phyloP scores from a whole-genome alignment of 2,888 invertebrate genomes.

The Eilema griseolum region DNA sequence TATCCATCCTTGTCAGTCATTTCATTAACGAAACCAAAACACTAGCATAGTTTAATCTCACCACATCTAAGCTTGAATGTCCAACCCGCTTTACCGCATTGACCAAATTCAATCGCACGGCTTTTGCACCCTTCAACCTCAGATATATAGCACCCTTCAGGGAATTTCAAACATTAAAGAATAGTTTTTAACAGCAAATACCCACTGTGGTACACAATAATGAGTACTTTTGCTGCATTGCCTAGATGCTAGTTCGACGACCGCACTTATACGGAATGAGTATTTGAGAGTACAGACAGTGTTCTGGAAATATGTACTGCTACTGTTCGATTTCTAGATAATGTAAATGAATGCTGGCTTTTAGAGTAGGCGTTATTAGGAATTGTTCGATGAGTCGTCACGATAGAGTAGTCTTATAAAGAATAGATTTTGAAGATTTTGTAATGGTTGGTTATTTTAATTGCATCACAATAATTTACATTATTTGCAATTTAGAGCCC shows the following conservation, averaged over 20 bases:
- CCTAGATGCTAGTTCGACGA: no score
- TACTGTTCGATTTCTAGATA: conserved; percentile 25
- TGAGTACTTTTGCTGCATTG: conserved; percentile 57
- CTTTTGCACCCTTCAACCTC: conserved; percentile 66
- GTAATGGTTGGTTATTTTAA: no score
- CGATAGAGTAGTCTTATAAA: neutral
- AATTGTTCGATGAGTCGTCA: neutral
- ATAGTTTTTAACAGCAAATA: conserved; percentile 66
- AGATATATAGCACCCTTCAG: conserved; percentile 63
- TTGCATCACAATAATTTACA: no score
- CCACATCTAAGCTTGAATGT: neutral
- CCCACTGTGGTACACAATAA: conserved; percentile 70
- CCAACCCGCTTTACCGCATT: conserved; percentile 61
- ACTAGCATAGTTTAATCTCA: neutral
- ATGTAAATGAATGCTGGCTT: neutral
- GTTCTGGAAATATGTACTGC: conserved; percentile 30
- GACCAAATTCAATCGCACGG: conserved; percentile 78
- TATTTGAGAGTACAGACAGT: conserved; percentile 27
- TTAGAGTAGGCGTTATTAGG: neutral
- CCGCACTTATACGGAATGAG: conserved; percentile 19
- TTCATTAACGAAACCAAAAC: neutral
- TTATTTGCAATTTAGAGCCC: neutral
- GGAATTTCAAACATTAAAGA: conserved; percentile 66
- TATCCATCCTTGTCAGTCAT: neutral
- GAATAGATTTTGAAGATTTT: neutral